These are phyloP conservation scores for Drosophila triauraria DNA, from an alignment of 1,140 invertebrate genomes.

Conservation along the genomic window DNA sequence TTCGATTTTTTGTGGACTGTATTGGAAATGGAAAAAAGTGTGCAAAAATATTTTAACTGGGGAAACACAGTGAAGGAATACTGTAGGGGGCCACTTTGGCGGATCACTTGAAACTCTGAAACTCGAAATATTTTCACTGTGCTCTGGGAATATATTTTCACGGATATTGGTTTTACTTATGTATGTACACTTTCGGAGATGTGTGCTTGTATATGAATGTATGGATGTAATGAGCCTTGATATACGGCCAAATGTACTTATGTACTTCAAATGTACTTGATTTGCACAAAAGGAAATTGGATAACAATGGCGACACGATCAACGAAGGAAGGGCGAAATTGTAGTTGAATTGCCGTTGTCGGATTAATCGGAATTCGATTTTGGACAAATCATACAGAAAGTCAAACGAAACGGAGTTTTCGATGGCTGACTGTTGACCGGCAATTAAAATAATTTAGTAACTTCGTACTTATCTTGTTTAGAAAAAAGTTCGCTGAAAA, in stretches of 20 bases:
- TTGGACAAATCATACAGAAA: background rate
- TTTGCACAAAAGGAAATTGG: background rate
- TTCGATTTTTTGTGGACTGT: no score
- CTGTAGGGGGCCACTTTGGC: no score
- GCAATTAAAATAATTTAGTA: background rate
- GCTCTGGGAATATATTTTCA: no score
- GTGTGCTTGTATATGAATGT: no score
- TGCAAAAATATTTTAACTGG: no score
- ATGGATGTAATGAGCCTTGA: no score
- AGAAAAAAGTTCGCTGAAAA: background rate
- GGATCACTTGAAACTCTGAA: no score
- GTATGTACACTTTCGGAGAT: no score
- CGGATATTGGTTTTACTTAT: no score
- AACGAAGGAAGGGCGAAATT: background rate
- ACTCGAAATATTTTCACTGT: no score
- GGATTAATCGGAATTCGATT: background rate
- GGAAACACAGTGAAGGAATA: no score
- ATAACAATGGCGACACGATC: background rate
- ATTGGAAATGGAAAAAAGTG: no score
- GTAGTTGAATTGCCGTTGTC: background rate
- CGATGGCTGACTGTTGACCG: background rate
- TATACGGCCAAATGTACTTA: background rate
- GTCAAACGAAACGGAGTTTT: background rate
- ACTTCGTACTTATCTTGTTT: background rate
- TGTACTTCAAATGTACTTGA: background rate